A percentile compares a stretch with the other conserved stretches of the same genome.
phyloP scores from a whole-genome alignment of 2,113 vertebrate genomes.

The Haemorhous mexicanus region DNA sequence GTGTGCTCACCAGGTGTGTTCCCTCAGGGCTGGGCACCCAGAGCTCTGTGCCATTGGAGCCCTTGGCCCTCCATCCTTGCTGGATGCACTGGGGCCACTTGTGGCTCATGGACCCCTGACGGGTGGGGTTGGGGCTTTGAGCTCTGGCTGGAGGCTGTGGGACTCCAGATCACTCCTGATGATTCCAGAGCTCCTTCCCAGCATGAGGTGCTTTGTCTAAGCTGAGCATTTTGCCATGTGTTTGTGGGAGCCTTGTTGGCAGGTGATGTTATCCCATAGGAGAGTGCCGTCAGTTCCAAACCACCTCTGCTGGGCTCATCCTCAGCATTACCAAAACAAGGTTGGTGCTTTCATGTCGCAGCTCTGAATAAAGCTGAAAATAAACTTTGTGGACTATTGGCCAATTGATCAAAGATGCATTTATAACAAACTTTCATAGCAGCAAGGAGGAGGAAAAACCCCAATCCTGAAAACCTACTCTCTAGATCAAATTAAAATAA shows the following conservation, averaged over 20 bases:
- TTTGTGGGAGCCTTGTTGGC: background rate
- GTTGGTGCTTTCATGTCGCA: background rate
- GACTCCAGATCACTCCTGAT: background rate
- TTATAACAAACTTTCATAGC: background rate
- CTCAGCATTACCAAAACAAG: background rate
- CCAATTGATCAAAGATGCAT: too few relatives aligned
- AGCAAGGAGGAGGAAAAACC: background rate
- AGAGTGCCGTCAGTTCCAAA: accelerated
- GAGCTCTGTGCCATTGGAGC: background rate
- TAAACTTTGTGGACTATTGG: background rate
- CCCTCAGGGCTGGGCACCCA: too few relatives aligned
- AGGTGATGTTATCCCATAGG: background rate
- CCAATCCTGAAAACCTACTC: background rate
- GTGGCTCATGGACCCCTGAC: accelerated
- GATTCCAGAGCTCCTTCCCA: background rate
- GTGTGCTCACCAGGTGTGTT: background rate
- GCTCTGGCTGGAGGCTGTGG: accelerated
- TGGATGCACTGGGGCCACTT: accelerated
- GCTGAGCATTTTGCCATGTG: background rate
- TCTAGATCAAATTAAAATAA: background rate
- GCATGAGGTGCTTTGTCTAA: background rate
- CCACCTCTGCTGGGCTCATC: background rate
- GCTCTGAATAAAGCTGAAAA: background rate
- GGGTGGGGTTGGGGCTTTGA: too few relatives aligned
- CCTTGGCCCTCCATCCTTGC: background rate